phyloP scores from a whole-genome alignment of 1,140 invertebrate genomes.

The Plodia interpunctella region DNA sequence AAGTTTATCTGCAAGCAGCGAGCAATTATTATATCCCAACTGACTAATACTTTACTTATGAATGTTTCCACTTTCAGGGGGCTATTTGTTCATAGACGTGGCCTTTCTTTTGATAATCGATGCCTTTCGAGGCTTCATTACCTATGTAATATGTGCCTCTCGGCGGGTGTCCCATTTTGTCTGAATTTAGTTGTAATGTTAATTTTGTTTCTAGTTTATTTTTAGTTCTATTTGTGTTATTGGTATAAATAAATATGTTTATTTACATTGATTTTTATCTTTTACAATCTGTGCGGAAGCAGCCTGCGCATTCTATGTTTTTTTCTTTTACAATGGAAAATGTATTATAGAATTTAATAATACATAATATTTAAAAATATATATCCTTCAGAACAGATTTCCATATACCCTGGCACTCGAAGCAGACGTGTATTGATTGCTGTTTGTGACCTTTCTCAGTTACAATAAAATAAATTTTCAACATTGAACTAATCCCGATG shows the following conservation, averaged over 20 bases:
- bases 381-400: neutral
- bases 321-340: neutral
- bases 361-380: too few relatives aligned
- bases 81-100: neutral
- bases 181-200: too few relatives aligned
- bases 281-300: too few relatives aligned
- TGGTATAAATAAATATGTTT: too few relatives aligned
- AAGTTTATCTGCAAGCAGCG: neutral
- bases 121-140: neutral
- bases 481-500: constrained; percentile 1
- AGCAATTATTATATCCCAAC: constrained; percentile 5
- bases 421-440: neutral
- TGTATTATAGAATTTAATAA: too few relatives aligned
- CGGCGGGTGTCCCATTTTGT: too few relatives aligned
- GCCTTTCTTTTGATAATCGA: neutral
- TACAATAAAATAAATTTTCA: neutral
- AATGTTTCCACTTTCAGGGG: neutral
- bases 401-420: neutral
- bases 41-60: constrained; percentile 5
- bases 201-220: too few relatives aligned
- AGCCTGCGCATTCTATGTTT: too few relatives aligned
- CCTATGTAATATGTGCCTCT: neutral
- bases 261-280: too few relatives aligned
- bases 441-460: neutral
- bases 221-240: too few relatives aligned